phyloP scores from a whole-genome alignment of 2,113 vertebrate species.

The Tapirus terrestris region DNA sequence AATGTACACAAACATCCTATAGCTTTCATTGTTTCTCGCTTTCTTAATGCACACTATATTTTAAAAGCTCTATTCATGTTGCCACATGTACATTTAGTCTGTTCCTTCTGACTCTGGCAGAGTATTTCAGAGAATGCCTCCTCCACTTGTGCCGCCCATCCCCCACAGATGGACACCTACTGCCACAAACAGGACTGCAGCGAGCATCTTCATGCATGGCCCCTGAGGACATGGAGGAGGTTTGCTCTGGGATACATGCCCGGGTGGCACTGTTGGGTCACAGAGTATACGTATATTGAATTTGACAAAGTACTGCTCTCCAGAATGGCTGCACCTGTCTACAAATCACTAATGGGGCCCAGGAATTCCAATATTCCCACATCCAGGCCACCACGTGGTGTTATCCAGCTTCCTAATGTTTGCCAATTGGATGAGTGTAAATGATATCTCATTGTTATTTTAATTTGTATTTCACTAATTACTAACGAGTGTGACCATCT shows the following conservation, averaged over 20 bases:
- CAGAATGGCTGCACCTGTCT: background rate
- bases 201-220: accelerated
- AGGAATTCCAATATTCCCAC: background rate
- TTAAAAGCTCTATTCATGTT: background rate
- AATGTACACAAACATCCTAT: background rate
- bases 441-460: background rate
- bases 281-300: accelerated
- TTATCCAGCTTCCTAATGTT: background rate
- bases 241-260: background rate
- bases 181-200: background rate
- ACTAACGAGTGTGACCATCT: background rate
- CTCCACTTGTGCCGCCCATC: background rate
- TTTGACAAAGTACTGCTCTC: background rate
- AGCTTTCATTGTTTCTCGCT: background rate
- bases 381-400: too few species aligned
- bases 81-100: accelerated
- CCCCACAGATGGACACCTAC: background rate
- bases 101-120: background rate
- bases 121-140: background rate
- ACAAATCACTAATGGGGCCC: background rate
- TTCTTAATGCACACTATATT: background rate
- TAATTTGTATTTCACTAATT: background rate
- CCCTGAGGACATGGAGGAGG: accelerated
- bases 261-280: background rate
- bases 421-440: background rate